Evolutionary conservation across 2,888 invertebrate species (phyloP).

Genomic region (Sialis lutaria): DNA sequence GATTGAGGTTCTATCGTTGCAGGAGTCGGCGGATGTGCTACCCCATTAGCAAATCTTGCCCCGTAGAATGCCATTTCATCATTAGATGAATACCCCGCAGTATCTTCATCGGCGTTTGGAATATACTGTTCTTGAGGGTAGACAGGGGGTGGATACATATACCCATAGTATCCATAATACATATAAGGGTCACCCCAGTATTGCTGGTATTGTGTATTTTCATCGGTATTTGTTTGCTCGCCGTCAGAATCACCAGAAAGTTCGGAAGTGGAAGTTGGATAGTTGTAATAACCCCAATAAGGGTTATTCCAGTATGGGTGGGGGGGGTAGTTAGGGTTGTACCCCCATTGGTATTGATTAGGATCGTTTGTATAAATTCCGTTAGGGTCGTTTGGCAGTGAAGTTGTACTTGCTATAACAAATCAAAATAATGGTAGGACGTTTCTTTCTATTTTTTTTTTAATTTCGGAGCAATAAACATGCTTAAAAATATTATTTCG

Average conservation of each 20-base stretch:
- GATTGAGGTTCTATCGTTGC: conserved; percentile 9
- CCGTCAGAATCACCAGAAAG: background rate
- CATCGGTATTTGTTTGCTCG: conserved; percentile 8
- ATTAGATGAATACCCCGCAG: conserved; percentile 25
- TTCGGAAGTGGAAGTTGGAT: conserved; percentile 1
- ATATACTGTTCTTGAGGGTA: conserved; percentile 17
- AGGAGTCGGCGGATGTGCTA: conserved; percentile 1
- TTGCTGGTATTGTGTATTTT: conserved; percentile 15
- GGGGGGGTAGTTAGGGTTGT: conserved; percentile 17
- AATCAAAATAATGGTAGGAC: conserved; percentile 10
- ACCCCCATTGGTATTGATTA: conserved; percentile 16
- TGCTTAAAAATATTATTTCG: too few relatives aligned
- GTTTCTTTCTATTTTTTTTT: background rate
- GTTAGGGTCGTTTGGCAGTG: conserved; percentile 17
- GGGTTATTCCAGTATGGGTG: conserved; percentile 16
- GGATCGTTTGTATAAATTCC: conserved; percentile 19
- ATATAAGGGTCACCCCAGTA: conserved; percentile 21
- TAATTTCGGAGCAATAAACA: too few relatives aligned
- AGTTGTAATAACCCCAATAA: conserved; percentile 16
- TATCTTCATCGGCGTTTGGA: conserved; percentile 12
- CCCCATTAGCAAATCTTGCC: conserved; percentile 5
- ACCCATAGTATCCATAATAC: conserved; percentile 11
- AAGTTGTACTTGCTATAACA: conserved; percentile 27
- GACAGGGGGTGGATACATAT: conserved; percentile 15
- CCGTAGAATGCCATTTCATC: conserved; percentile 24